Conservation (phyloP, 2,888 invertebrate species). For the Leptinotarsa haldemani region DNA sequence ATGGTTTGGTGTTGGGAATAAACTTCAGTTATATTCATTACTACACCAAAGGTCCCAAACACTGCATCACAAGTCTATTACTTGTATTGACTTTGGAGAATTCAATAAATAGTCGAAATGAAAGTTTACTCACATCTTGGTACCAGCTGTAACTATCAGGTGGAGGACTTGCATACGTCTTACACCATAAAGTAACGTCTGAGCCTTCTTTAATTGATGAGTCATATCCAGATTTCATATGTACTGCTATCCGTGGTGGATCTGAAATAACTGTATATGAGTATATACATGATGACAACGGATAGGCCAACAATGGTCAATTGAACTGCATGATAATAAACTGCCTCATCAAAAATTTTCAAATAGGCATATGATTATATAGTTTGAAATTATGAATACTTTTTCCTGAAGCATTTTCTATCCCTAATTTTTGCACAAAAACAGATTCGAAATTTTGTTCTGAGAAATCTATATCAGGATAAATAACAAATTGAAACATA, state of each 20-base stretch:
- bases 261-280: slow-evolving; percentile 71
- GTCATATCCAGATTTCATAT: slow-evolving; percentile 73
- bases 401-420: too few species aligned
- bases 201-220: slow-evolving; percentile 74
- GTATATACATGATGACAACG: neutral
- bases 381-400: too few species aligned
- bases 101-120: neutral
- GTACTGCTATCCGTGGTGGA: slow-evolving; percentile 80
- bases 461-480: too few species aligned
- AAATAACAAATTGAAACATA: too few species aligned
- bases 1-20: too few species aligned
- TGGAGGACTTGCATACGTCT: slow-evolving; percentile 81
- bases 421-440: too few species aligned
- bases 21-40: too few species aligned
- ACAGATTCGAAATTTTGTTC: too few species aligned
- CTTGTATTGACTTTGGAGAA: too few species aligned
- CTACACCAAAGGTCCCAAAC: too few species aligned
- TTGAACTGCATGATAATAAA: neutral
- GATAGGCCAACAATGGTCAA: neutral
- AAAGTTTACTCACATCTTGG: slow-evolving; percentile 76
- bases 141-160: slow-evolving; percentile 83
- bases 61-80: too few species aligned
- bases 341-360: neutral
- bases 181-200: slow-evolving; percentile 81
- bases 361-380: too few species aligned